phyloP scores from a whole-genome alignment of 2,888 invertebrate species.

The Stenurella melanura region DNA sequence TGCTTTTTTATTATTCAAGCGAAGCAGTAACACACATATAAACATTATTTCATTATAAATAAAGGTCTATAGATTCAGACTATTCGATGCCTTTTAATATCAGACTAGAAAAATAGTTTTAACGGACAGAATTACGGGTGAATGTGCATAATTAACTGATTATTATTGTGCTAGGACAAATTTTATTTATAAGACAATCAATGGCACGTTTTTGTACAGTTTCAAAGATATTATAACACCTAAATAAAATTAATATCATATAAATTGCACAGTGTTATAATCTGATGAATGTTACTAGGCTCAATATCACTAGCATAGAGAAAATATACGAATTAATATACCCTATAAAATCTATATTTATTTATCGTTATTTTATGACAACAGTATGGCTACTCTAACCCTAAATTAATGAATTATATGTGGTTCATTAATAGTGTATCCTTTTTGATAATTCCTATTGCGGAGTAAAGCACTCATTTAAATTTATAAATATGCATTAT shows the following conservation, averaged over 20 bases:
- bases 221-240: background rate
- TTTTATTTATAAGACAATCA: background rate
- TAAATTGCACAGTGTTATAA: background rate
- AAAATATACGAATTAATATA: background rate
- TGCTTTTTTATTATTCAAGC: constrained; percentile 47
- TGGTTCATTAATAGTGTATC: constrained; percentile 2
- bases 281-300: background rate
- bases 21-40: constrained; percentile 42
- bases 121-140: background rate
- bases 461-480: background rate
- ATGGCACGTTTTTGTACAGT: background rate
- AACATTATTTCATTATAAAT: constrained; percentile 21
- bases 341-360: background rate
- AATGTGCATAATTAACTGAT: constrained; percentile 4
- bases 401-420: background rate
- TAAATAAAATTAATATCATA: constrained; percentile 12
- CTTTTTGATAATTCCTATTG: background rate
- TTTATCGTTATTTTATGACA: background rate
- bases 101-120: constrained; percentile 29
- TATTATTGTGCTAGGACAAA: constrained; percentile 3
- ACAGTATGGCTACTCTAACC: constrained; percentile 4
- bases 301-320: background rate
- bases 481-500: background rate
- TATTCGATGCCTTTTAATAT: constrained; percentile 8
- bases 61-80: constrained; percentile 17